Base-by-base conservation (phyloP, 2,888 invertebrate genomes). In the Amphipoea lucens region DNA sequence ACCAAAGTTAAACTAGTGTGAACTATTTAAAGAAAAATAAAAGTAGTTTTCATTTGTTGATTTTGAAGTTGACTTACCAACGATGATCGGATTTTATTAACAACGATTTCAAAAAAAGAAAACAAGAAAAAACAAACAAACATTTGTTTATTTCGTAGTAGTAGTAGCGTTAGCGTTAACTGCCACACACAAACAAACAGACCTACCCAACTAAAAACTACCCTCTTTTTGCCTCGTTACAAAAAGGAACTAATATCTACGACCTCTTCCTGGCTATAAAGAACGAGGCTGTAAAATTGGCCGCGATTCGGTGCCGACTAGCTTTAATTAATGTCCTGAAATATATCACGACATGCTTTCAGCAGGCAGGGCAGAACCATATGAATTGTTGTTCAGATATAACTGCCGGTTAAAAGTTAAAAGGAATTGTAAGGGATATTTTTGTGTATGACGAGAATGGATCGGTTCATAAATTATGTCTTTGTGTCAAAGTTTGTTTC, bases 271-370 rank as follows among this genome's bases (percentile, higher is more conserved):
- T 77, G 65, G 68, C 42, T 45, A 84, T 85, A 88, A 88, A 88
- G 81, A 75, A 77, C 60, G 42, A 60, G 51, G 74, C 76, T 77
- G 82, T 89, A 82, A 88, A 90, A 88, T 87, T 86, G 87, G 81
- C 85, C 78, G 29, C 81, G 75, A 82, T 80, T 83, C 84, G 81
- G 79, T 78, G 81, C 75, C 75, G 85, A 78, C 85, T 79, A 76
- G 81, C 57, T 80, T 69, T 89, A 90, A 91, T 88, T 86, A 91
- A 91, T 91, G 86, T 76, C 77, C 79, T 81, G 70, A 84, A 82
- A 89, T 91, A 90, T 90, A 87, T 91, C 88, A 90, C 80, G 81
- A 74, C 78, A 73, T 78, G 85, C 84, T 84, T 81, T 74, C 83
- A 68, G 65, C 85, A 78, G 73, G 82, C 80, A 17, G 68, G 72